Conservation (phyloP, 2,797 vertebrate species). For the Spinus olivaceus region DNA sequence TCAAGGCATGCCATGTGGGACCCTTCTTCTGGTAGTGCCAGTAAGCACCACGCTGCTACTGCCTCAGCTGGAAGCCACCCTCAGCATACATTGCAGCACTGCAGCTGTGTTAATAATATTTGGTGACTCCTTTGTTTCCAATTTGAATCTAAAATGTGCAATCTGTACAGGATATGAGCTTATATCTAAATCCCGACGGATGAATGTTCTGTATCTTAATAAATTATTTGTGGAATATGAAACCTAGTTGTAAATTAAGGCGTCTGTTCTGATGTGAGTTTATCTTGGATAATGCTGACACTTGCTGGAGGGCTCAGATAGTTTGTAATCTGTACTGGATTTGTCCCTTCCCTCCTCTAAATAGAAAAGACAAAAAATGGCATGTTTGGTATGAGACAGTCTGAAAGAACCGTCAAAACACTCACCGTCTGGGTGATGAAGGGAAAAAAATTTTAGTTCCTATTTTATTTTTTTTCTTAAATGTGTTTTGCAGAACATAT, state of each 20-base stretch:
- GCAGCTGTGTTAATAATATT: conserved; percentile 61
- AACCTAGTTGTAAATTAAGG: conserved; percentile 42
- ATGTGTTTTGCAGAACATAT: background rate
- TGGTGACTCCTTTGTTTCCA: conserved; percentile 48
- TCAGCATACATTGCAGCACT: conserved; percentile 16
- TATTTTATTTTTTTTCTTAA: background rate
- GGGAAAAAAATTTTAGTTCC: background rate
- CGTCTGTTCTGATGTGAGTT: background rate
- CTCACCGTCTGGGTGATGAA: rapidly evolving
- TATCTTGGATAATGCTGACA: conserved; percentile 54
- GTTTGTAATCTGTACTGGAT: background rate
- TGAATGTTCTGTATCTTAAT: conserved; percentile 63
- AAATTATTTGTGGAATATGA: conserved; percentile 61
- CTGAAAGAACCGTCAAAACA: background rate
- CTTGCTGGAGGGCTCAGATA: conserved; percentile 46
- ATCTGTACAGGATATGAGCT: conserved; percentile 33
- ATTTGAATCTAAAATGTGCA: conserved; percentile 45
- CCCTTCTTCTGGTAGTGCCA: background rate
- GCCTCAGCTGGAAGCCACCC: conserved; percentile 37
- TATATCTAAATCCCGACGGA: conserved; percentile 34
- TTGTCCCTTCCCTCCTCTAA: background rate
- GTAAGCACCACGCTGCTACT: background rate
- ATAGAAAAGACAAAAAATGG: background rate
- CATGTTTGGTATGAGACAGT: background rate
- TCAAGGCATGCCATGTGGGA: background rate